Evolutionary conservation across 2,797 vertebrate species (phyloP), one percentile per base, ranked within the genome.

Genomic region (Mormyrops attenuatus): DNA sequence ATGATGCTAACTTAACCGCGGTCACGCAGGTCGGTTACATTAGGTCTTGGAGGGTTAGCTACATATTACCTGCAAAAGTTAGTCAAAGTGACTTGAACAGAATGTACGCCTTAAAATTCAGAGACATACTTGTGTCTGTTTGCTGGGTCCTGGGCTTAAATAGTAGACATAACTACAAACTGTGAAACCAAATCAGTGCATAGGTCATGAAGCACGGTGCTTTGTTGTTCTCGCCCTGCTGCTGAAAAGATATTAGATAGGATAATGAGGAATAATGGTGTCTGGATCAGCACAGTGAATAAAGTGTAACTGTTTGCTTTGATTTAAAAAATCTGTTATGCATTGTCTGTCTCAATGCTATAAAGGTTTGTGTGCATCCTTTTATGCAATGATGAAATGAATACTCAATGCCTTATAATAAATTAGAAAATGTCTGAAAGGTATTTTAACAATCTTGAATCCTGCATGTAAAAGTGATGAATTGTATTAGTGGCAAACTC

Each of bases 361-460:
- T 86, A 55, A n/a, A 63, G 60, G 30, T 41, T 69, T 11, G 22
- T 34, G 80, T 57, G 55, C 26, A 17, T 69, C 30, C 15, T 47
- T 89, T 69, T 85, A 22, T 90, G 7, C 38, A 50, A 86, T 88
- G 73, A 88, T 49, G 80, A 57, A 88, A 80, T 17, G 38, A 90
- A 90, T 89, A 90, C 82, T 15, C 49, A 88, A 91, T 57, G 34
- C 80, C 91, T 90, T 90, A 89, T 88, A 94, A 93, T 93, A 92
- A 94, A 94, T 44, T 26, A 11, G 53, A 26, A 26, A 52, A 77
- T 57, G 8, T 86, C 22, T 11, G 17, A 86, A 26, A 63, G 3
- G 44, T 41, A 84, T 9, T 85, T 55, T 69, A 6, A 20, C 11
- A 49, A 26, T 22, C n/a, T 11, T 85, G n/a, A 3, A 15, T 85